Base-by-base conservation (phyloP, 2,888 invertebrate species). In the Spilosoma lubricipeda region DNA sequence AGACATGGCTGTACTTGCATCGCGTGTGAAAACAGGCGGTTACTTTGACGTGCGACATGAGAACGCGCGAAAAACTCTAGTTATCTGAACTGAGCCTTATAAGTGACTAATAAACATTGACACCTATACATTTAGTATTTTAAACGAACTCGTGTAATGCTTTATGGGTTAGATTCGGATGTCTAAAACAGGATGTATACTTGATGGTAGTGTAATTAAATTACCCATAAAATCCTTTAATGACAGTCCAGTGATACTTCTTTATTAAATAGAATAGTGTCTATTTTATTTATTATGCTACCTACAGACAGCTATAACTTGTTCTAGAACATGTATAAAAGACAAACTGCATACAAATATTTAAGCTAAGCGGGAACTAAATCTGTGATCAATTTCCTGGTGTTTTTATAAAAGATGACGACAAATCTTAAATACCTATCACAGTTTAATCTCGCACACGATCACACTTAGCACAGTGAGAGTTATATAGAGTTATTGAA, bases 401-500 rank as follows among this genome's bases (percentile, higher is more conserved):
- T 63, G 30, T 63, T 63, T 27, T 59, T 30, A 18, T 18, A 63
- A 13, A 30, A 13, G 0, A 30, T 77, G 71, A 81, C 63, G 71
- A 64, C 65, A 67, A 67, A 56, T 59, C 5, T 59, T 33, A 27
- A 63, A 67, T 69, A n/a, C n/a, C n/a, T n/a, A 79, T 83, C 75
- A 75, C 65, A 70, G 71, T 71, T 70, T 77, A 84, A 80, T 39
- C 75, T 72, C 71, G 56, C 68, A 56, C 65, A 64, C 76, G 74
- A 79, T 79, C 69, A 64, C 66, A 66, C 75, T 56, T 64, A 70
- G 77, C 67, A 75, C 59, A 67, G 65, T 70, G 42, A 64, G 72
- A 76, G 74, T 82, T 75, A 76, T 80, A 81, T 81, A 78, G 78
- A 80, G 80, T 83, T 82, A 80, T 80, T 78, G 76, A 78, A 75